phyloP scores from a whole-genome alignment of 2,797 vertebrate species.

The Arnoldichthys spilopterus region DNA sequence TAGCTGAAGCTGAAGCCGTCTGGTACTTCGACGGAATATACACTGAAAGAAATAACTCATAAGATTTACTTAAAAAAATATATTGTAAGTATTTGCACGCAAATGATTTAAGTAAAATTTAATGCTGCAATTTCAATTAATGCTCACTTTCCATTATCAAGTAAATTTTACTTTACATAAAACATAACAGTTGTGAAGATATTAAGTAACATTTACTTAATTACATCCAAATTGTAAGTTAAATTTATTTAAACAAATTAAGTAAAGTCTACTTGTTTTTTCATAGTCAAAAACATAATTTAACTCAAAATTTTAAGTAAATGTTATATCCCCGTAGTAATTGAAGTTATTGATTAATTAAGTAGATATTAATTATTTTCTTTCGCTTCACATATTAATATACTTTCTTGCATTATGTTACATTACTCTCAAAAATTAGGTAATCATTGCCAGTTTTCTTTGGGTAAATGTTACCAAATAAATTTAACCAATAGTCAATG shows the following conservation, averaged over 20 bases:
- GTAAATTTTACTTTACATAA: constrained; percentile 47
- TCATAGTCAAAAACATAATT: too few species aligned
- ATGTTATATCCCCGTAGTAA: constrained; percentile 30
- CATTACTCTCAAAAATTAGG: too few species aligned
- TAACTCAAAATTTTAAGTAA: constrained; percentile 40
- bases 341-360: background rate
- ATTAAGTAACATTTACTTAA: constrained; percentile 39
- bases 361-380: too few species aligned
- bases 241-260: constrained; percentile 44
- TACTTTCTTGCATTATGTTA: too few species aligned
- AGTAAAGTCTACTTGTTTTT: constrained; percentile 1
- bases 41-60: constrained; percentile 40
- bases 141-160: constrained; percentile 45
- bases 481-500: too few species aligned
- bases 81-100: constrained; percentile 38
- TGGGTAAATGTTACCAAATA: too few species aligned
- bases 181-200: constrained; percentile 35
- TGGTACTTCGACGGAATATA: too few species aligned
- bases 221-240: constrained; percentile 38
- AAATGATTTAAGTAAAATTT: constrained; percentile 36
- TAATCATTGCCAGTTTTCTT: too few species aligned
- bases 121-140: constrained; percentile 47
- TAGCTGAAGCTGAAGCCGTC: background rate
- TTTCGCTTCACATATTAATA: too few species aligned
- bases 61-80: constrained; percentile 44